These are phyloP conservation scores for Avahi laniger DNA, from an alignment of 2,797 vertebrate species.

Conservation along the genomic window DNA sequence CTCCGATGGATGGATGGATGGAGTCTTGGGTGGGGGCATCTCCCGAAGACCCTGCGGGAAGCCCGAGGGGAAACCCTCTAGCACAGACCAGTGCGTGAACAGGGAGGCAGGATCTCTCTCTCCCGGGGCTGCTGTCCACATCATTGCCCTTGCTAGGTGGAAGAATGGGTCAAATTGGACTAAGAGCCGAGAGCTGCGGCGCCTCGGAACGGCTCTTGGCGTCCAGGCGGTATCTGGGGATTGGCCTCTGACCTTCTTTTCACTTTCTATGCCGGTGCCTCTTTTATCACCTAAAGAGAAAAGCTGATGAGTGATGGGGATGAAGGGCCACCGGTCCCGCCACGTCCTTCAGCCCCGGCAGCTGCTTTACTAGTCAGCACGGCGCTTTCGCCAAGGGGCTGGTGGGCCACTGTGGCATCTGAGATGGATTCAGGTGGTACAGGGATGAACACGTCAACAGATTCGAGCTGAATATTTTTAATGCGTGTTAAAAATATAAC, in stretches of 20 bases:
- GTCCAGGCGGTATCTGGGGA: background rate
- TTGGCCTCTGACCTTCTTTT: background rate
- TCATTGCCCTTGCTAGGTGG: background rate
- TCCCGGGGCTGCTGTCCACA: background rate
- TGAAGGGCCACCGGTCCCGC: background rate
- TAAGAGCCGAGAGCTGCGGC: accelerated
- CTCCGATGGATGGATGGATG: too few relatives aligned
- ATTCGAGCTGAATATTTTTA: background rate
- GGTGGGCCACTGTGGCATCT: background rate
- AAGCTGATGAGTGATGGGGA: background rate
- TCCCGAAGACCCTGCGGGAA: background rate
- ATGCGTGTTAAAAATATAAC: background rate
- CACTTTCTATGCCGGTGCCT: background rate
- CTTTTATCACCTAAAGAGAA: background rate
- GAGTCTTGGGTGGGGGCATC: background rate
- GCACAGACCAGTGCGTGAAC: background rate
- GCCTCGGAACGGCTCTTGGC: background rate
- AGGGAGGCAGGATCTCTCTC: background rate
- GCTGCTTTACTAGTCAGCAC: background rate
- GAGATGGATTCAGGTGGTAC: background rate
- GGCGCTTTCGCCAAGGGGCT: background rate
- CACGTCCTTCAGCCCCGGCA: background rate
- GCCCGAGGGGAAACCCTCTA: background rate
- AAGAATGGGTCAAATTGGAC: background rate
- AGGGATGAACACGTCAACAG: background rate